A percentile compares a stretch with the other conserved stretches of the same genome.
Evolutionary conservation across 1,140 invertebrate species (phyloP).

Genomic region (Brachionus calyciflorus): DNA sequence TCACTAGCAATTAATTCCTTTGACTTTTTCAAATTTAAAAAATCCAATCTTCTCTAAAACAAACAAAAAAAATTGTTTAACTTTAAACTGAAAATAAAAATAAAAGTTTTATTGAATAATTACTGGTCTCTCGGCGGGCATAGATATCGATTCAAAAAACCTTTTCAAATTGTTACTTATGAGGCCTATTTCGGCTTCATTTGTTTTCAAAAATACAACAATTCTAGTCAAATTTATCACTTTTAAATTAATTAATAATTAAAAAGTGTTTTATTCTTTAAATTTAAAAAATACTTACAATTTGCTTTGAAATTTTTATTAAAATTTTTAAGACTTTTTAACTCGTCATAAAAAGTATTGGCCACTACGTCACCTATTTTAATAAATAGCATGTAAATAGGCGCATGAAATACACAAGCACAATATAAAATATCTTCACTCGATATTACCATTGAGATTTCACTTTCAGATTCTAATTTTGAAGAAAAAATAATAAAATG

Average conservation of each 20-base stretch:
- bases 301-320: conserved; percentile 36
- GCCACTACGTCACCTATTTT: conserved; percentile 24
- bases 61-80: not conserved
- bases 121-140: not conserved
- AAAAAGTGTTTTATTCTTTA: not conserved
- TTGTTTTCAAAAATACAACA: conserved; percentile 12
- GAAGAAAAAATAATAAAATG: not conserved
- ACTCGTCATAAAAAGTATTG: conserved; percentile 21
- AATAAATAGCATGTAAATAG: conserved; percentile 20
- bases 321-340: not conserved
- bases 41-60: conserved; percentile 13
- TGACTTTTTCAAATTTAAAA: conserved; percentile 34
- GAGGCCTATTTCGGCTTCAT: not conserved
- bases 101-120: too few relatives aligned
- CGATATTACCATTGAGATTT: conserved; percentile 27
- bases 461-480: not conserved
- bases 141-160: conserved; percentile 17
- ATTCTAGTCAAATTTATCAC: conserved; percentile 28
- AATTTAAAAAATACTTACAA: not conserved
- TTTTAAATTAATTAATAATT: not conserved
- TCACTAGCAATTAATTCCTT: conserved; percentile 21
- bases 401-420: conserved; percentile 33
- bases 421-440: conserved; percentile 36
- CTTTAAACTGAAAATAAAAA: not conserved
- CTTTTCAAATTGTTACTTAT: conserved; percentile 33